A percentile compares a stretch with the other conserved stretches of the same genome.
phyloP scores from a whole-genome alignment of 2,113 vertebrate genomes.

The Podarcis cretensis region DNA sequence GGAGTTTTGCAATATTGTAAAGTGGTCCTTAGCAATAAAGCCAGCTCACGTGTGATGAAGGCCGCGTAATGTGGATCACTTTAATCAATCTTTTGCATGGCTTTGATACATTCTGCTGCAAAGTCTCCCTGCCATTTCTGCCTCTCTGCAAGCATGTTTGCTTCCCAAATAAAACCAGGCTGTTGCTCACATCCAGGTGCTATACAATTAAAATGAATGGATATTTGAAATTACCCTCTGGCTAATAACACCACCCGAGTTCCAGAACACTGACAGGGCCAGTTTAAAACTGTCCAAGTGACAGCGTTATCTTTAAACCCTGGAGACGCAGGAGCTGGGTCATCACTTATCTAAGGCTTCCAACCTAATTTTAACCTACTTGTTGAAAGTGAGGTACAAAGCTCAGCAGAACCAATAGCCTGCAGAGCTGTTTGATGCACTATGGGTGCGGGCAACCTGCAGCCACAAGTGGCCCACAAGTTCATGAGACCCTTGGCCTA shows the following conservation, averaged over 20 bases:
- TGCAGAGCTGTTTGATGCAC: background rate
- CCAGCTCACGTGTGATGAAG: background rate
- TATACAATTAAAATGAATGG: background rate
- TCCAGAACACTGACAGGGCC: background rate
- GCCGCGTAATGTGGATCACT: background rate
- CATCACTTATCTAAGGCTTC: background rate
- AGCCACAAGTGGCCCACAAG: too few species aligned
- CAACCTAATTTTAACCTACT: background rate
- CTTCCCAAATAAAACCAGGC: background rate
- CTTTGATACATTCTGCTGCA: background rate
- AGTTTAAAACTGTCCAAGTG: background rate
- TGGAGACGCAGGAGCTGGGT: background rate
- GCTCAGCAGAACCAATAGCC: background rate
- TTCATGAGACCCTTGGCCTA: too few species aligned
- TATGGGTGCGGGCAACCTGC: too few species aligned
- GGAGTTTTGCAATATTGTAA: background rate
- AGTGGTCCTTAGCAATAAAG: background rate
- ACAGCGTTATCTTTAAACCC: background rate
- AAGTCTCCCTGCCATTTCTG: background rate
- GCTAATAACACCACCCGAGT: background rate
- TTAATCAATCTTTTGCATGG: background rate
- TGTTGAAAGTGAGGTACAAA: background rate
- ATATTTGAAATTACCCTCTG: too few species aligned
- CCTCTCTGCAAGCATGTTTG: background rate
- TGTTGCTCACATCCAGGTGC: background rate